Percentiles rank a stretch among this genome's conserved stretches.
Conservation (phyloP, 2,888 invertebrate species). For the Helleia helle region DNA sequence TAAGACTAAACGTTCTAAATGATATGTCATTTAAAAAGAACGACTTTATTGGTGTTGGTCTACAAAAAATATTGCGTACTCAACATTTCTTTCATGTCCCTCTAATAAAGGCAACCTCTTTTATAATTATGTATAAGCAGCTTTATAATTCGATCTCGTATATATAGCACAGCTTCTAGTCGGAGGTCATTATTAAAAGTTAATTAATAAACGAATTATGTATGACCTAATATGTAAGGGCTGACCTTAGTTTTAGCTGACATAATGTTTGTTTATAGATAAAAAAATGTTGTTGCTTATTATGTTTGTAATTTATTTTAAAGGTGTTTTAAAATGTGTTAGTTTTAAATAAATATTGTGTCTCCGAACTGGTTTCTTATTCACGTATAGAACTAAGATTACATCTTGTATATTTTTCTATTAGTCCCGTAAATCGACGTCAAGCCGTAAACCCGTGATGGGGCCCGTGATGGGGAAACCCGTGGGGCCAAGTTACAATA, state of each 20-base stretch:
- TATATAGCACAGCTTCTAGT: not conserved
- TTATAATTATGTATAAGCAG: not conserved
- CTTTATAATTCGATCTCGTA: not conserved
- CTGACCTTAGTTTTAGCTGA: slow-evolving; percentile 31
- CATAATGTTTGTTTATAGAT: slow-evolving; percentile 9
- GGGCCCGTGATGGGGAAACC: no score
- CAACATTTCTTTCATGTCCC: no score
- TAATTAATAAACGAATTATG: slow-evolving; percentile 7
- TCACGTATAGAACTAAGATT: no score
- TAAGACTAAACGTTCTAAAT: no score
- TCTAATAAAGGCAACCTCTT: no score
- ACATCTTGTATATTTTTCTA: no score
- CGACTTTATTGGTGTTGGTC: no score
- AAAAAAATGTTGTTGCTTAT: slow-evolving; percentile 26
- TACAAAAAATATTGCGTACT: no score
- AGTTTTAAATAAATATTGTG: slow-evolving; percentile 55
- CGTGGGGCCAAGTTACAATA: no score
- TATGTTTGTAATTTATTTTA: slow-evolving; percentile 34
- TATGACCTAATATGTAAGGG: slow-evolving; percentile 12
- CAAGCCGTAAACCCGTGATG: no score
- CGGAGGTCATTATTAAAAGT: slow-evolving; percentile 1
- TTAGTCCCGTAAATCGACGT: no score
- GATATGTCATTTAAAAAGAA: no score
- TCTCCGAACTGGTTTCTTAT: slow-evolving; percentile 29
- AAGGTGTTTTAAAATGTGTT: slow-evolving; percentile 40